A percentile compares a stretch with the other conserved stretches of the same genome.
Evolutionary conservation across 2,113 vertebrate genomes (phyloP).

Genomic region (Chelonoidis abingdonii): DNA sequence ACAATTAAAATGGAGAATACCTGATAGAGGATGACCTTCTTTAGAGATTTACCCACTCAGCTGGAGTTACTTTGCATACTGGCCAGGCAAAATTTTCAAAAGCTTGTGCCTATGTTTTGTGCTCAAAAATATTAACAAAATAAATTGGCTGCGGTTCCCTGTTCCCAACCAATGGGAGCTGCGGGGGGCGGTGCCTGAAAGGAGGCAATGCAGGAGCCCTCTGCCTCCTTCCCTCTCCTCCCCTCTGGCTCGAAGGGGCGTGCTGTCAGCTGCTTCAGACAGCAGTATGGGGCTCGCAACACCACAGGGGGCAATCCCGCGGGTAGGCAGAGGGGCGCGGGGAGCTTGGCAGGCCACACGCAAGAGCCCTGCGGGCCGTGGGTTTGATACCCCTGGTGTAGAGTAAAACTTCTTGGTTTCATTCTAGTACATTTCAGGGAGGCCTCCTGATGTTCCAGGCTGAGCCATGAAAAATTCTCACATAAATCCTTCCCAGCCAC

Average conservation of each 20-base stretch:
- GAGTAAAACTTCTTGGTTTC: accelerated
- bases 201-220: too few species aligned
- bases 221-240: too few species aligned
- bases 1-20: neutral
- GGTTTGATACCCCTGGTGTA: too few species aligned
- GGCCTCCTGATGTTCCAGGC: neutral
- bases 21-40: neutral
- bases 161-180: too few species aligned
- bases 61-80: neutral
- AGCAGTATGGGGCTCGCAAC: too few species aligned
- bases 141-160: neutral
- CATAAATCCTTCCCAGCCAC: neutral
- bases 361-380: too few species aligned
- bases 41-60: neutral
- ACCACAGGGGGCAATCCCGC: too few species aligned
- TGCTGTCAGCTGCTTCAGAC: too few species aligned
- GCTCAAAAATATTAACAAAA: neutral
- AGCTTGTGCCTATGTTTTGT: neutral
- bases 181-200: too few species aligned
- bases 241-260: too few species aligned
- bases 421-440: accelerated
- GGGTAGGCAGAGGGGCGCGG: too few species aligned
- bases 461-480: neutral
- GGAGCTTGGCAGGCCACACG: too few species aligned
- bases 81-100: neutral